phyloP scores from a whole-genome alignment of 1,140 invertebrate genomes.

The Meloidogyne exigua region DNA sequence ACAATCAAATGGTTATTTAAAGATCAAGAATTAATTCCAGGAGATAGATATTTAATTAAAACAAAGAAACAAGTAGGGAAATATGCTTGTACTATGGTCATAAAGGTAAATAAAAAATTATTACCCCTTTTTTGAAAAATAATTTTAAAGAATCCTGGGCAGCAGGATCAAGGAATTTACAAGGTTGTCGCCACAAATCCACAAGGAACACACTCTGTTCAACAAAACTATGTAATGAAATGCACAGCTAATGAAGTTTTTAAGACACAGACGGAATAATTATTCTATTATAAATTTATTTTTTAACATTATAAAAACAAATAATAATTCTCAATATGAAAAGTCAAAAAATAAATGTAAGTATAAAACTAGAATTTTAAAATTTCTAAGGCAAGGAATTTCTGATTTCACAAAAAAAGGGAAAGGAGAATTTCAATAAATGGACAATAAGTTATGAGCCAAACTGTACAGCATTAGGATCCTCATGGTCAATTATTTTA shows the following conservation, averaged over 20 bases:
- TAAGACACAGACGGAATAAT: slow-evolving; percentile 40
- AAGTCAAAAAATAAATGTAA: not conserved
- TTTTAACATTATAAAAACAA: slow-evolving; percentile 3
- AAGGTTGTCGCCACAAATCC: slow-evolving; percentile 49
- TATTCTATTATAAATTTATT: not conserved
- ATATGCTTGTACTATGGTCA: slow-evolving; percentile 43
- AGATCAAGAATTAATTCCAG: slow-evolving; percentile 45
- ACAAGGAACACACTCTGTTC: slow-evolving; percentile 47
- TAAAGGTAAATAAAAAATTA: slow-evolving; percentile 43
- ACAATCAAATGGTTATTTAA: slow-evolving; percentile 50
- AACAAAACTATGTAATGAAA: slow-evolving; percentile 43
- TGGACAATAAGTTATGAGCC: no score
- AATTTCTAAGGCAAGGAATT: not conserved
- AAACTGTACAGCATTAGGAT: slow-evolving; percentile 82
- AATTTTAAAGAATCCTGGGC: slow-evolving; percentile 45
- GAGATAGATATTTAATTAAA: slow-evolving; percentile 44
- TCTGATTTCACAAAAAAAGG: not conserved
- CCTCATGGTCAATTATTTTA: slow-evolving; percentile 73
- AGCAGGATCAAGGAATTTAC: slow-evolving; percentile 50
- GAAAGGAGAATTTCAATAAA: no score
- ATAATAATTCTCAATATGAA: not conserved
- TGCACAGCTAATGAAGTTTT: slow-evolving; percentile 51
- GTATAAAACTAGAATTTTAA: not conserved
- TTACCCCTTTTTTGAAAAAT: not conserved
- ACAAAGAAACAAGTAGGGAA: slow-evolving; percentile 52